Base-by-base conservation (phyloP, 2,797 vertebrate genomes). In the Gobio occitaniae region DNA sequence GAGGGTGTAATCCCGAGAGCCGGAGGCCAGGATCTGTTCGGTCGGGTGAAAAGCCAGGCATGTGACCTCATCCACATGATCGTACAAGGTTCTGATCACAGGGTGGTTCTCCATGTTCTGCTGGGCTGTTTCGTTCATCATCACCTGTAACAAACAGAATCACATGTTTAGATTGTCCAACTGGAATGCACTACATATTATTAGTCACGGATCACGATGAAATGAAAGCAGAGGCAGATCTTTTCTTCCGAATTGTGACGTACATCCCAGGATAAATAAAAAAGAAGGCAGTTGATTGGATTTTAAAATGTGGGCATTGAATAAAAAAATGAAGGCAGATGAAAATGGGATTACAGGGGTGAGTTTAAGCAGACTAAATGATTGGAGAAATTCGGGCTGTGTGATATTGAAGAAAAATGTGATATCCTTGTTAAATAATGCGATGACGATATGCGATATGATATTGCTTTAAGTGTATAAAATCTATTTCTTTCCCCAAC, bases 21-120 rank as follows among this genome's bases (percentile, higher is more conserved):
- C 98, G 8, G 98, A 99, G 4, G 98, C 98, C 32, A 99, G 94
- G 90, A 99, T 99, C 95, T 99, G 98, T 82, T 99, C 98, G 0
- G 96, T 97, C 0, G 98, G 98, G 87, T 99, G 98, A 91, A 99
- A 99, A 80, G 98, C 96, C 0, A 99, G 96, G 89, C 98, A 99
- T 0, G 98, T 99, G 91, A 99, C 98, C 90, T 99, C 98, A 59
- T 99, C 98, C 54, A 99, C 98, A 0, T 99, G 98, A 91, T 99
- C 98, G 0, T 99, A 99, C 15, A 99, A 94, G 0, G 98, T 99
- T 77, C 98, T 96, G 65, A 99, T 99, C 87, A 99, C 97, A 0
- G 98, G 98, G 87, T 99, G 98, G 91, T 99, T 99, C 92, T 99
- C 98, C 98, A 99, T 99, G 93, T 99, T 99, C 89, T 99, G 98